These are phyloP conservation scores for Ciona savignyi DNA, from an alignment of 23 tunicate species.

Conservation along the genomic window DNA sequence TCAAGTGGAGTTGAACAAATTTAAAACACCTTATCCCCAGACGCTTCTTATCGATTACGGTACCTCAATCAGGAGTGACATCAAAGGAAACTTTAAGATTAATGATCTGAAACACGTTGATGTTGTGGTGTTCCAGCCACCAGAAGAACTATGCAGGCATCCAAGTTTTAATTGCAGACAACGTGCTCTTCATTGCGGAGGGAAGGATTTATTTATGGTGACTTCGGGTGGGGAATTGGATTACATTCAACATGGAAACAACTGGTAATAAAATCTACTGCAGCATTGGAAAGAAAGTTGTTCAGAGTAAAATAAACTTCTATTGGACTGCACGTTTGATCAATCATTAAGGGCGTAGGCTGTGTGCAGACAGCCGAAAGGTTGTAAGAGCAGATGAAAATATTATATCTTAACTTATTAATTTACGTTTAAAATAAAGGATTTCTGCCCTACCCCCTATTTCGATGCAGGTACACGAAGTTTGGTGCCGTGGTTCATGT, in stretches of 20 bases:
- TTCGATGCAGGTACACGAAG: constrained; percentile 1
- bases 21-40: no score
- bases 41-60: constrained; percentile 3
- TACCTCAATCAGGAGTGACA: neutral
- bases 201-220: neutral
- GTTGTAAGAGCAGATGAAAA: no score
- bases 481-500: constrained; percentile 3
- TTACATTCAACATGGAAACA: neutral
- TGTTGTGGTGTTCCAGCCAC: neutral
- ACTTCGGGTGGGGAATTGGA: neutral
- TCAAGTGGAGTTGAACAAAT: no score
- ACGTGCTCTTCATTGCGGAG: neutral
- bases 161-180: neutral
- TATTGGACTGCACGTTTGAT: no score
- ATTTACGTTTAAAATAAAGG: no score
- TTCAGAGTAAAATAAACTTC: no score
- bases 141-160: neutral
- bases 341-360: no score
- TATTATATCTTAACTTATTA: no score
- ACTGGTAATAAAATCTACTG: no score
- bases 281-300: no score
- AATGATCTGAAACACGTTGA: constrained; percentile 11
- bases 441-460: no score
- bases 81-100: neutral
- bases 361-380: no score